A percentile compares a stretch with the other conserved stretches of the same genome.
Evolutionary conservation across 30 jellyfish, hydroid and myxozoan species (phyloP).

Genomic region (Pseudorhiza aurosa): DNA sequence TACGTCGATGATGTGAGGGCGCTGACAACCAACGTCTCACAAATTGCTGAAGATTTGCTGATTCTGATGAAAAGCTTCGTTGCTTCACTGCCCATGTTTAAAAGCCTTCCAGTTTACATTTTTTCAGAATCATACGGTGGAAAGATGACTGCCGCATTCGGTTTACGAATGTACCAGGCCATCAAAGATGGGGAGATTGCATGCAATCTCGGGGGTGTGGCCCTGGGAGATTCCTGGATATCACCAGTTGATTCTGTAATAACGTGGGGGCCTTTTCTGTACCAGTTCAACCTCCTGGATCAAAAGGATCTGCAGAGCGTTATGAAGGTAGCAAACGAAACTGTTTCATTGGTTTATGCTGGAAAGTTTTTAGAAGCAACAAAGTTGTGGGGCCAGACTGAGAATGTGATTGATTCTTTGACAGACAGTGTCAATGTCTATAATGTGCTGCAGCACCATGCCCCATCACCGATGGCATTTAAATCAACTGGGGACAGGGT

Average conservation of each 20-base stretch:
- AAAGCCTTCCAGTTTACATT: slow-evolving; percentile 66
- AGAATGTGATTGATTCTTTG: slow-evolving; percentile 47
- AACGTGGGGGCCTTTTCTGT: slow-evolving; percentile 93
- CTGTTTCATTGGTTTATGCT: slow-evolving; percentile 51
- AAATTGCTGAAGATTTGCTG: slow-evolving; percentile 85
- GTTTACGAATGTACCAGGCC: slow-evolving; percentile 62
- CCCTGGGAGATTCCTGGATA: slow-evolving; percentile 94
- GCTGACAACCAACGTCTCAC: slow-evolving; percentile 74
- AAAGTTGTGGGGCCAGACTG: slow-evolving; percentile 77
- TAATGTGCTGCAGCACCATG: slow-evolving; percentile 90
- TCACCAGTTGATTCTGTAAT: slow-evolving; percentile 92
- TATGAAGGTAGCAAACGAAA: slow-evolving; percentile 48
- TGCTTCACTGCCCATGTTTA: slow-evolving; percentile 42
- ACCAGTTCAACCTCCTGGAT: slow-evolving; percentile 79
- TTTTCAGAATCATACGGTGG: slow-evolving; percentile 95
- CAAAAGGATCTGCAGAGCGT: slow-evolving; percentile 46
- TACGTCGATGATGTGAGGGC: slow-evolving; percentile 76
- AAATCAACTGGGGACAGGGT: slow-evolving; percentile 5
- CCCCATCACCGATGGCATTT: slow-evolving; percentile 64
- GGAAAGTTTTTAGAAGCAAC: slow-evolving; percentile 74
- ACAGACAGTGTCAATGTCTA: slow-evolving; percentile 92
- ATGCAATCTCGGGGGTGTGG: slow-evolving; percentile 84
- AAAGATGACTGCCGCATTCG: slow-evolving; percentile 91
- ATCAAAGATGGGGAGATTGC: slow-evolving; percentile 48
- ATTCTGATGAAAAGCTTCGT: slow-evolving; percentile 63